phyloP scores from a whole-genome alignment of 1,140 invertebrate genomes.

The Mya arenaria region DNA sequence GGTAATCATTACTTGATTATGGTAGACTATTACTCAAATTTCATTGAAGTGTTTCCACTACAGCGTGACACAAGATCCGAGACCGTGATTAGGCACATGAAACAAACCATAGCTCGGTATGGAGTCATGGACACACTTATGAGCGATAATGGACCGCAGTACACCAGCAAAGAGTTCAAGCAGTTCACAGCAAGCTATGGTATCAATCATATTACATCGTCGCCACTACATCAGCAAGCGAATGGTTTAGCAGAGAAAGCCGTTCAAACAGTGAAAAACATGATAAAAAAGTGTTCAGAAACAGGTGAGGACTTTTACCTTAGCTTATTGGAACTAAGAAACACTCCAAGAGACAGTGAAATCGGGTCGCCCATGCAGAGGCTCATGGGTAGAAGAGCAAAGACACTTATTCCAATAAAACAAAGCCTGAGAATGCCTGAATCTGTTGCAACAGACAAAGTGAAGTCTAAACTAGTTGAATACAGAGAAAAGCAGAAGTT shows the following conservation, averaged over 20 bases:
- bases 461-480: background rate
- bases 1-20: constrained; percentile 48
- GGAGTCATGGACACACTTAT: constrained; percentile 41
- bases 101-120: constrained; percentile 32
- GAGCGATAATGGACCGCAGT: background rate
- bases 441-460: background rate
- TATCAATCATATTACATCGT: background rate
- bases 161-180: background rate
- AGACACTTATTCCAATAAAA: background rate
- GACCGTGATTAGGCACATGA: constrained; percentile 32
- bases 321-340: constrained; percentile 43
- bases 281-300: constrained; percentile 37
- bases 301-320: constrained; percentile 33
- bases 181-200: background rate
- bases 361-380: background rate
- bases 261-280: constrained; percentile 51
- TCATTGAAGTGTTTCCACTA: constrained; percentile 45
- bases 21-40: constrained; percentile 58
- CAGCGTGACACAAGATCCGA: background rate
- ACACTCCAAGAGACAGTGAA: constrained; percentile 35
- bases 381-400: background rate
- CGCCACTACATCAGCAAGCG: constrained; percentile 27
- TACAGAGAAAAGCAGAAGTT: constrained; percentile 7
- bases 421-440: background rate
- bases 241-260: constrained; percentile 60